These are phyloP conservation scores for Villa cingulata DNA, from an alignment of 2,888 invertebrate species.

Conservation along the genomic window DNA sequence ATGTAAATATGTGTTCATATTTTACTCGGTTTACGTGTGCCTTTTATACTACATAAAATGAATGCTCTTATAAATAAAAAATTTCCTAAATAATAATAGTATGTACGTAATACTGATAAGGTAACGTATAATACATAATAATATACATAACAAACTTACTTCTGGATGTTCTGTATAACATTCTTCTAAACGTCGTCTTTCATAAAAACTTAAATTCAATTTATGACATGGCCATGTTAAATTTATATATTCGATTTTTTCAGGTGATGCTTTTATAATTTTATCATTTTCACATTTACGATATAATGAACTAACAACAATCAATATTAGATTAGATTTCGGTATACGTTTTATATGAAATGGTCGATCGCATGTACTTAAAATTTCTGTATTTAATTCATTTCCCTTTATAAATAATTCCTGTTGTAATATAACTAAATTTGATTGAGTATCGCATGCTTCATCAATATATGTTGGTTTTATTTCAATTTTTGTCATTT, in stretches of 20 bases:
- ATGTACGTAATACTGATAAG: too few relatives aligned
- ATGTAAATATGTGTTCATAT: too few relatives aligned
- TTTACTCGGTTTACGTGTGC: too few relatives aligned
- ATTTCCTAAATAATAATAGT: too few relatives aligned
- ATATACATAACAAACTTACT: too few relatives aligned
- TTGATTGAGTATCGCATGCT: slow-evolving; percentile 59
- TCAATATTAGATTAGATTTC: slow-evolving; percentile 62
- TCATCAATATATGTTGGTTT: slow-evolving; percentile 33
- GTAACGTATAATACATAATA: too few relatives aligned
- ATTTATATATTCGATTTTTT: slow-evolving; percentile 36
- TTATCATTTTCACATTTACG: slow-evolving; percentile 36
- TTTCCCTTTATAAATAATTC: slow-evolving; percentile 36
- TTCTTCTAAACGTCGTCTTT: slow-evolving; percentile 52
- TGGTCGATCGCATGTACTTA: slow-evolving; percentile 40
- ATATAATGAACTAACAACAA: slow-evolving; percentile 50
- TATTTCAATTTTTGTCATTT: slow-evolving; percentile 22
- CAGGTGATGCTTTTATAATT: slow-evolving; percentile 39
- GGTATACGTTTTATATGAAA: slow-evolving; percentile 61
- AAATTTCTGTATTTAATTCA: slow-evolving; percentile 30
- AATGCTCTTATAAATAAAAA: too few relatives aligned
- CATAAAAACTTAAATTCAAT: slow-evolving; percentile 51
- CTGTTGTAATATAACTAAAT: slow-evolving; percentile 54
- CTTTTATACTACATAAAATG: too few relatives aligned
- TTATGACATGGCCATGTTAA: slow-evolving; percentile 61
- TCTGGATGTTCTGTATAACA: slow-evolving; percentile 64